These are phyloP conservation scores for Microcebus ravelobensis DNA, from an alignment of 2,113 vertebrate genomes.

Conservation along the genomic window DNA sequence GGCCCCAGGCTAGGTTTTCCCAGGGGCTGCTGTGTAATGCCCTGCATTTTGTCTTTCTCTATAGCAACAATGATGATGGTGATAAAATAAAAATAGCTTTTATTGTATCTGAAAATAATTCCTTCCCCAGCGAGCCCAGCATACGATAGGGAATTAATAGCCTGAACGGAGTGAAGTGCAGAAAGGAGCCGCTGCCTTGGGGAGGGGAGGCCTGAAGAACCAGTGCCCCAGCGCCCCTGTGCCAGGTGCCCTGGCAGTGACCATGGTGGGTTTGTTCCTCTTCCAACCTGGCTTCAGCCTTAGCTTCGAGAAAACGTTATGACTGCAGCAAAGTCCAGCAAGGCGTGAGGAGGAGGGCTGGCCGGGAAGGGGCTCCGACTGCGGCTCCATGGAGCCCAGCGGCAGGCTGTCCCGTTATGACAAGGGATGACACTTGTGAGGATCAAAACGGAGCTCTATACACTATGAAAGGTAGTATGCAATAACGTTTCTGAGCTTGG, in stretches of 20 bases:
- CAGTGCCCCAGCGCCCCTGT: accelerated
- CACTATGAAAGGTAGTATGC: no score
- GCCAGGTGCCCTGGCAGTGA: no score
- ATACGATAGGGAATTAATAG: background rate
- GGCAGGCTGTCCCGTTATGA: accelerated
- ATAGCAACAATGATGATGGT: background rate
- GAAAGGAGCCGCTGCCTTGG: background rate
- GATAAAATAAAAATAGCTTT: slow-evolving; percentile 41
- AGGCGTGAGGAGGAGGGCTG: background rate
- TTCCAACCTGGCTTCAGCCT: background rate
- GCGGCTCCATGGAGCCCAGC: background rate
- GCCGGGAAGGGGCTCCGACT: background rate
- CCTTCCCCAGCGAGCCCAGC: background rate
- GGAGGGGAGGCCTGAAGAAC: background rate
- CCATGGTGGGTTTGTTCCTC: background rate
- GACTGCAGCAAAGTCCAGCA: background rate
- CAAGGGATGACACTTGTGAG: background rate
- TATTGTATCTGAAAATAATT: slow-evolving; percentile 6
- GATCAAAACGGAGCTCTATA: no score
- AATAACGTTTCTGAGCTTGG: no score
- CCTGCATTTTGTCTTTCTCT: background rate
- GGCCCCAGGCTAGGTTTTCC: slow-evolving; percentile 10
- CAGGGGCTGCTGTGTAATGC: background rate
- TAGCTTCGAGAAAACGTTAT: background rate
- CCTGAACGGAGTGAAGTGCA: background rate